A percentile compares a stretch with the other conserved stretches of the same genome.
phyloP scores from a whole-genome alignment of 2,797 vertebrate genomes.

The Botia almorhae region DNA sequence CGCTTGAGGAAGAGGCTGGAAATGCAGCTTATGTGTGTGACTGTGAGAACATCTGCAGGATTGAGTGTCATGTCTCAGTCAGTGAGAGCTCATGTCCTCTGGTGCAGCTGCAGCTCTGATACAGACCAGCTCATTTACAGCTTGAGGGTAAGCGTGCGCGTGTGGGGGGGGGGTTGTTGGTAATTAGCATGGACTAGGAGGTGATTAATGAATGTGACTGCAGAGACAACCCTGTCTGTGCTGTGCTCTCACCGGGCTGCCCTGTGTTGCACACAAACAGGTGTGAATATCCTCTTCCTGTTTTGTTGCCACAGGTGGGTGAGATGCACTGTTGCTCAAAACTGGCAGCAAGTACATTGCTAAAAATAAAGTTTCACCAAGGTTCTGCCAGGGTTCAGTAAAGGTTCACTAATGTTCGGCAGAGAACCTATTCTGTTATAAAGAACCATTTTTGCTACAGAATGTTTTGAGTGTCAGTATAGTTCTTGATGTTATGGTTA shows the following conservation, averaged over 20 bases:
- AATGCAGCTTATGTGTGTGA: background rate
- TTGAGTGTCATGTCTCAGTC: background rate
- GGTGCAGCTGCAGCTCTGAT: background rate
- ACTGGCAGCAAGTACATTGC: background rate
- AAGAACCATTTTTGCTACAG: too few relatives aligned
- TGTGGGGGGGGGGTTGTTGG: background rate
- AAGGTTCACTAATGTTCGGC: background rate
- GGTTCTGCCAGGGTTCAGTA: background rate
- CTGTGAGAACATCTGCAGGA: background rate
- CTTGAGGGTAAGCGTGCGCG: background rate
- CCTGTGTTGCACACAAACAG: background rate
- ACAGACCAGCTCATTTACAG: conserved; percentile 1
- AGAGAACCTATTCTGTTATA: background rate
- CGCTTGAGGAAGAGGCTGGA: background rate
- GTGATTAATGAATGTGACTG: conserved; percentile 14
- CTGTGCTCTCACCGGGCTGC: background rate
- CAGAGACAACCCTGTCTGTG: background rate
- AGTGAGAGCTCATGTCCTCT: background rate
- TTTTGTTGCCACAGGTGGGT: background rate
- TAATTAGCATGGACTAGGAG: conserved; percentile 21
- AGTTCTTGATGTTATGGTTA: background rate
- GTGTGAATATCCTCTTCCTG: background rate
- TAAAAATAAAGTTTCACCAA: background rate
- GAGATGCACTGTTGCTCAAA: background rate
- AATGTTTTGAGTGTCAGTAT: background rate